Conservation (phyloP, 2,113 vertebrate species). For the Holacanthus passer region DNA sequence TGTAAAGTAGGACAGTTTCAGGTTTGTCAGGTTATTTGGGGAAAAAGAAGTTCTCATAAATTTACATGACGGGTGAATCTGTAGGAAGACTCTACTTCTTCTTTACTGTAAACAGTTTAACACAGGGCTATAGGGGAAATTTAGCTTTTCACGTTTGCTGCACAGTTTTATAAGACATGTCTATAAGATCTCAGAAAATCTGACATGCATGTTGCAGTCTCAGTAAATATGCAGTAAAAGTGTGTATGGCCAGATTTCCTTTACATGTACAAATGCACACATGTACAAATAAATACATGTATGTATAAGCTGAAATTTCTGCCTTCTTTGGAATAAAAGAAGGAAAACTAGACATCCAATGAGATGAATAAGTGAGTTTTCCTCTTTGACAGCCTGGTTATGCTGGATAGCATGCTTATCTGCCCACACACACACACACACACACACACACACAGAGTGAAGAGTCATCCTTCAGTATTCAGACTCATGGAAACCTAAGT, state of each 20-base stretch:
- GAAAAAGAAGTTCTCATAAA: not conserved
- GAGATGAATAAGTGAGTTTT: slow-evolving; percentile 6
- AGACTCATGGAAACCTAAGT: not conserved
- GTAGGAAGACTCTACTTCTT: not conserved
- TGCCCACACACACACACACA: not conserved
- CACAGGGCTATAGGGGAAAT: not conserved
- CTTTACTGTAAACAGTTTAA: not conserved
- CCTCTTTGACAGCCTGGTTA: slow-evolving; percentile 5
- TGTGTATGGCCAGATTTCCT: not conserved
- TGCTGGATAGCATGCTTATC: slow-evolving; percentile 33
- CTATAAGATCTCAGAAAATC: not conserved
- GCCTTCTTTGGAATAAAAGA: not conserved
- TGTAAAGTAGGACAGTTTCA: not conserved
- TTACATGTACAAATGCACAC: not conserved
- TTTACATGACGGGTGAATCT: not conserved
- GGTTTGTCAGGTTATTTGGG: not conserved
- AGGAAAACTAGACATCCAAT: not conserved
- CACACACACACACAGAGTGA: not conserved
- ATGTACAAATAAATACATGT: not conserved
- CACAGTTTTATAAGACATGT: not conserved
- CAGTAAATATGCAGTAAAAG: not conserved
- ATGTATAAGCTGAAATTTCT: not conserved
- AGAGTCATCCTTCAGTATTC: not conserved
- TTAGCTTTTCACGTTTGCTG: not conserved
- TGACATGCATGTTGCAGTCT: not conserved